Percentiles rank a stretch among this genome's conserved stretches.
Evolutionary conservation across 2,113 vertebrate species (phyloP).

Genomic region (Xyrauchen texanus): DNA sequence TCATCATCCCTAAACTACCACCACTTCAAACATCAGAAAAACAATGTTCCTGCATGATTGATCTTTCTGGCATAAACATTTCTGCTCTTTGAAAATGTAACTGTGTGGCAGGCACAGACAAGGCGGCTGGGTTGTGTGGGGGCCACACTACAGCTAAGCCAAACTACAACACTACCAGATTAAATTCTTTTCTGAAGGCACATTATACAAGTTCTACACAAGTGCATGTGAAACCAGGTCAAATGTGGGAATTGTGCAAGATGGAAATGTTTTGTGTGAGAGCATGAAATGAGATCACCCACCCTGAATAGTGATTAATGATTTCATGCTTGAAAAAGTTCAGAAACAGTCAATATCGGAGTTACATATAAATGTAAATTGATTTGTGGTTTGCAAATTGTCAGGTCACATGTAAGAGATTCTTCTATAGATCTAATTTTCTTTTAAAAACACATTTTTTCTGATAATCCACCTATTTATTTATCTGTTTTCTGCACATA

Average conservation of each 20-base stretch:
- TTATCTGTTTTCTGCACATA: too few species aligned
- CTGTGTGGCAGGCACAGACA: slow-evolving; percentile 42
- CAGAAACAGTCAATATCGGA: slow-evolving; percentile 33
- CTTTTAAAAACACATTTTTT: neutral
- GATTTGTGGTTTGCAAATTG: slow-evolving; percentile 10
- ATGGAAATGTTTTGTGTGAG: neutral
- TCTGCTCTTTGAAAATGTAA: slow-evolving; percentile 45
- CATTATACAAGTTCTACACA: slow-evolving; percentile 39
- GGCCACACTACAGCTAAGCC: slow-evolving; percentile 14
- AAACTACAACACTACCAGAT: slow-evolving; percentile 23
- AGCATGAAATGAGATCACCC: neutral
- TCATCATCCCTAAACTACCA: slow-evolving; percentile 59
- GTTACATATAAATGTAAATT: slow-evolving; percentile 25
- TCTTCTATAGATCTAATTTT: neutral
- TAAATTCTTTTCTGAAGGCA: slow-evolving; percentile 30
- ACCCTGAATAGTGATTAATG: slow-evolving; percentile 32
- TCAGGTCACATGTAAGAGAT: neutral
- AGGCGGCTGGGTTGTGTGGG: neutral
- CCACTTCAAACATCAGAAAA: slow-evolving; percentile 59
- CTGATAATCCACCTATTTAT: neutral
- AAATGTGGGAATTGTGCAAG: slow-evolving; percentile 4
- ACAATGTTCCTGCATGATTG: slow-evolving; percentile 55
- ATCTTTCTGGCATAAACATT: slow-evolving; percentile 57
- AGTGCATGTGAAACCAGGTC: slow-evolving; percentile 41
- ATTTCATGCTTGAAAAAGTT: slow-evolving; percentile 38